Base-by-base conservation (phyloP, 2,113 vertebrate genomes). In the Brachionichthys hirsutus region DNA sequence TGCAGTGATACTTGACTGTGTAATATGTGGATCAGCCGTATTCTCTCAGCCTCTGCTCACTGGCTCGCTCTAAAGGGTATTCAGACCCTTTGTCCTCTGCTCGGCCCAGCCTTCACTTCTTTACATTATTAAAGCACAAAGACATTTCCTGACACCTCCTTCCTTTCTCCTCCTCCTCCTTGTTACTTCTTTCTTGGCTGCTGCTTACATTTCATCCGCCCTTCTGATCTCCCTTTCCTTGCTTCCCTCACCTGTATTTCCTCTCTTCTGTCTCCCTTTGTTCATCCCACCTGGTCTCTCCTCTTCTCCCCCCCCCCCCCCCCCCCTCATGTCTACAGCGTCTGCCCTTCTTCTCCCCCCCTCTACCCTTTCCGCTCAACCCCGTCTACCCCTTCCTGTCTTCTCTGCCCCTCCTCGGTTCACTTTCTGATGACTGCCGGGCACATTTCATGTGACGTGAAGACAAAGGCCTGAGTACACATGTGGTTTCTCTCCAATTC, bases 391-490 rank as follows among this genome's bases (percentile, higher is more conserved):
- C 62, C 63, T 54, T 38, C 59, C 67, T 54, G 30, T 64, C 18
- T n/a, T 65, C 16, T n/a, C 6, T 45, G 0, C 53, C 57, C 74
- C 70, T 73, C 73, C 67, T 53, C 42, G 6, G 48, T 54, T 77
- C 64, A 18, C 77, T 55, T 77, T 70, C 78, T 81, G 85, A 85
- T 77, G 85, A 85, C 71, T 81, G 80, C 74, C 22, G 61, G 75
- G 80, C 83, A 81, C 76, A 88, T 87, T 85, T 87, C 81, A 75
- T 81, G 78, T 86, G 87, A 87, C 83, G 80, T 78, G 77, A 86
- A 90, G 87, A 90, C 89, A 89, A 89, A 91, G 86, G 81, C 76
- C 84, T 77, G 83, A 67, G 78, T 85, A 85, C 81, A 84, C 85
- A 88, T 83, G 82, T 83, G 87, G 79, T 84, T 80, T 75, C 83